Evolutionary conservation across 2,113 vertebrate species (phyloP).

Genomic region (Sardina pilchardus): DNA sequence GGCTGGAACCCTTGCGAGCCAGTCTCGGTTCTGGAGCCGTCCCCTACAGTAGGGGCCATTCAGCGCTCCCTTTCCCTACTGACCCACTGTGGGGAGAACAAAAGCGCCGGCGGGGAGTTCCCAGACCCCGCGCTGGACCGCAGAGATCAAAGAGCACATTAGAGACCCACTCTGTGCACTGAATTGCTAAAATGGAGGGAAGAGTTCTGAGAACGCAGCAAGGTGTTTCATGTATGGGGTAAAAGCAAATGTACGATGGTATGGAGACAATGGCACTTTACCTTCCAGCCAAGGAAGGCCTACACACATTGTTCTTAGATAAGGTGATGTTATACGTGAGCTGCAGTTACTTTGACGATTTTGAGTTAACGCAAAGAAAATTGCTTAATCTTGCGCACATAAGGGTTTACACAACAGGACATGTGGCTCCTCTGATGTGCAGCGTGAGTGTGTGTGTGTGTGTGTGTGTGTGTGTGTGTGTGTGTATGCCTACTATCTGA

Average conservation of each 20-base stretch:
- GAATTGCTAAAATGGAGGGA: not conserved
- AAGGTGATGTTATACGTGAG: not conserved
- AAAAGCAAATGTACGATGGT: not conserved
- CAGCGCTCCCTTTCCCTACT: not conserved
- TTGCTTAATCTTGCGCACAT: no score
- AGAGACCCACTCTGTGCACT: not conserved
- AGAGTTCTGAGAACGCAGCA: not conserved
- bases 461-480: not conserved
- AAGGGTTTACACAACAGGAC: not conserved
- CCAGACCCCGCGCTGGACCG: not conserved
- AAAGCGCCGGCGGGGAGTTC: slow-evolving; percentile 7
- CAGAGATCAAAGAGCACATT: not conserved
- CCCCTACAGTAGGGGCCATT: not conserved
- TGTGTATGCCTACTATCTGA: not conserved
- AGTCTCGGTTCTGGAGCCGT: not conserved
- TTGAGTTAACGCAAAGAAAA: no score
- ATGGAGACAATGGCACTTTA: not conserved
- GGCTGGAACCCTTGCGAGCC: not conserved
- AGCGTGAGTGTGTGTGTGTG: no score
- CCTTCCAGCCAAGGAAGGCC: not conserved
- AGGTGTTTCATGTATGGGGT: not conserved
- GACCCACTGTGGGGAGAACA: not conserved
- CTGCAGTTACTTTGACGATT: not conserved
- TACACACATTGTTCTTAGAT: not conserved
- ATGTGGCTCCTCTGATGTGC: not conserved